Percentiles rank a stretch among this genome's conserved stretches.
phyloP scores from a whole-genome alignment of 2,797 vertebrate species.

The Enteromius treurensis region DNA sequence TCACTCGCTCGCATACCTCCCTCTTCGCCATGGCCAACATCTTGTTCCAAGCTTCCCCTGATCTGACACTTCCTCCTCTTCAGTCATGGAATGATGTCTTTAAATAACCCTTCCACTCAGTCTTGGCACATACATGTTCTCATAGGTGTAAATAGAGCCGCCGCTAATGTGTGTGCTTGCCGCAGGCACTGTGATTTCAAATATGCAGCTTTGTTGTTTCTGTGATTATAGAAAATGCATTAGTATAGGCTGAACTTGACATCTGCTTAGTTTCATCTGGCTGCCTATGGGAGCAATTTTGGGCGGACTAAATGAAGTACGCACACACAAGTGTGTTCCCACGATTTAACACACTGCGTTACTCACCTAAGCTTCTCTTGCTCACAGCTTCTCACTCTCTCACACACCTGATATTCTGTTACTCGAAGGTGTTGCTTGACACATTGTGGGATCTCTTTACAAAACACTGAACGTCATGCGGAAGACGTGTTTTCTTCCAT shows the following conservation, averaged over 20 bases:
- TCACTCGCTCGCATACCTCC: background rate
- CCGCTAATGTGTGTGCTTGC: slow-evolving; percentile 19
- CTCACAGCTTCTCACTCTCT: slow-evolving; percentile 3
- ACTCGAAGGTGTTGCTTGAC: slow-evolving; percentile 4
- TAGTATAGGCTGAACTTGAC: slow-evolving; percentile 7
- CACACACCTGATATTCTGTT: slow-evolving; percentile 29
- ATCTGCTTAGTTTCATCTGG: slow-evolving; percentile 36
- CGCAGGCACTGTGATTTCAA: slow-evolving; percentile 1
- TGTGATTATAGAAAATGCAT: slow-evolving; percentile 34
- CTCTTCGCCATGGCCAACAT: slow-evolving; percentile 3
- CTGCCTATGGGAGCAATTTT: slow-evolving; percentile 25
- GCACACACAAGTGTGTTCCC: background rate
- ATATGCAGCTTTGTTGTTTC: slow-evolving; percentile 15
- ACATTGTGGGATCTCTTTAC: slow-evolving; percentile 42
- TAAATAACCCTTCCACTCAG: slow-evolving; percentile 44
- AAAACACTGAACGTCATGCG: slow-evolving; percentile 17
- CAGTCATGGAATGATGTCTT: slow-evolving; percentile 45
- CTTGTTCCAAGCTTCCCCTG: slow-evolving; percentile 15
- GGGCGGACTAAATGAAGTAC: background rate
- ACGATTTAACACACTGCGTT: slow-evolving; percentile 8
- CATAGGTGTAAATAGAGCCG: slow-evolving; percentile 9
- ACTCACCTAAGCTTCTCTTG: slow-evolving; percentile 7
- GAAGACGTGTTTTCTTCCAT: slow-evolving; percentile 7
- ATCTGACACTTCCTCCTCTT: slow-evolving; percentile 32
- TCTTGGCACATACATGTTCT: slow-evolving; percentile 10